Evolutionary conservation across 2,797 vertebrate genomes (phyloP).

Genomic region (Lepilemur septentrionalis): DNA sequence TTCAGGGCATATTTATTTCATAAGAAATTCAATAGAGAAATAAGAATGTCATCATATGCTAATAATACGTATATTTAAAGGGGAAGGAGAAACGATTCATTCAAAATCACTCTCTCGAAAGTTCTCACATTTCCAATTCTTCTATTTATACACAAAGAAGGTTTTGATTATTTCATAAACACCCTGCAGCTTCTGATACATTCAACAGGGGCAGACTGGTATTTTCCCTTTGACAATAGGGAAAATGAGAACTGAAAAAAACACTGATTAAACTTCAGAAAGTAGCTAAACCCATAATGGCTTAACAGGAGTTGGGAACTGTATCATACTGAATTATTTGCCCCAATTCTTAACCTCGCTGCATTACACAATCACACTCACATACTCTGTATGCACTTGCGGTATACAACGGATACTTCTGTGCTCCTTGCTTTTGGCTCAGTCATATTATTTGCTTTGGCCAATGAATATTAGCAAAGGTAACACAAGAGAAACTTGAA

Average conservation of each 20-base stretch:
- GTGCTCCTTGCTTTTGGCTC: background rate
- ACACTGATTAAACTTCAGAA: background rate
- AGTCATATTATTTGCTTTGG: background rate
- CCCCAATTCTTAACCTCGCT: background rate
- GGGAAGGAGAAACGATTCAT: background rate
- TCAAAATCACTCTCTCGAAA: background rate
- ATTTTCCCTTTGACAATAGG: background rate
- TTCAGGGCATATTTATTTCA: background rate
- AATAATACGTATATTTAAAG: background rate
- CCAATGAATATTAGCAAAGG: background rate
- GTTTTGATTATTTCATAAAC: background rate
- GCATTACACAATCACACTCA: background rate
- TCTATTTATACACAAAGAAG: background rate
- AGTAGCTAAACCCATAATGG: background rate
- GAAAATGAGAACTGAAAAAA: background rate
- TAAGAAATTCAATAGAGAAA: background rate
- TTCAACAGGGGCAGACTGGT: background rate
- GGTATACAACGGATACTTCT: background rate
- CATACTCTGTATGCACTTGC: background rate
- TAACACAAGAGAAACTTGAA: background rate
- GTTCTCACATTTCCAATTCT: background rate
- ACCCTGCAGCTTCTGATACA: background rate
- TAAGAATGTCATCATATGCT: background rate
- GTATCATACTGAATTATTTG: background rate
- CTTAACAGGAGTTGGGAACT: background rate